phyloP scores from a whole-genome alignment of 1,140 invertebrate species.

The Charaxes varanes region DNA sequence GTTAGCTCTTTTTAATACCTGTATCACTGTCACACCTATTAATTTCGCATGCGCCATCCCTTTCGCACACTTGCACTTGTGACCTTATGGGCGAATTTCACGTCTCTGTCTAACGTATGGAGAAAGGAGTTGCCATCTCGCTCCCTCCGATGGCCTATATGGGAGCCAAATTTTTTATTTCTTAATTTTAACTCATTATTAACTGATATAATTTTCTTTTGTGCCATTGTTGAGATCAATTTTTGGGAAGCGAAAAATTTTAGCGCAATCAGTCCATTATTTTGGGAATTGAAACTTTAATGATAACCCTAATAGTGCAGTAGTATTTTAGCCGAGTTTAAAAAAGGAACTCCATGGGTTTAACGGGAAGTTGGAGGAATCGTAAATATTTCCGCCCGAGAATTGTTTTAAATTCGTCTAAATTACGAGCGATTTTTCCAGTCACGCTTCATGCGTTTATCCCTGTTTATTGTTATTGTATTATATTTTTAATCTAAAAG shows the following conservation, averaged over 20 bases:
- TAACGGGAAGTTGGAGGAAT: no score
- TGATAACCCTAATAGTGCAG: no score
- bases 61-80: slow-evolving; percentile 23
- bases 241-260: not conserved
- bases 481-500: no score
- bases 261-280: not conserved
- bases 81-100: slow-evolving; percentile 20
- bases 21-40: slow-evolving; percentile 10
- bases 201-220: slow-evolving; percentile 8
- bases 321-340: no score
- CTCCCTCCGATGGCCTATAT: slow-evolving; percentile 4
- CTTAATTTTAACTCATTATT: slow-evolving; percentile 21
- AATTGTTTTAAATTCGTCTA: no score
- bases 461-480: no score
- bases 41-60: slow-evolving; percentile 18
- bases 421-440: no score
- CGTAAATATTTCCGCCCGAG: no score
- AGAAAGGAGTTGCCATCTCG: slow-evolving; percentile 1
- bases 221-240: not conserved
- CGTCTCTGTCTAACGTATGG: slow-evolving; percentile 10
- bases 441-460: no score
- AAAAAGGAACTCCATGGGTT: no score
- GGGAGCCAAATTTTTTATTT: slow-evolving; percentile 19
- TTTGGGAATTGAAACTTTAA: not conserved
- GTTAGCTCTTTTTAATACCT: slow-evolving; percentile 22